Base-by-base conservation (phyloP, 2,113 vertebrate species). In the Sylvia atricapilla region DNA sequence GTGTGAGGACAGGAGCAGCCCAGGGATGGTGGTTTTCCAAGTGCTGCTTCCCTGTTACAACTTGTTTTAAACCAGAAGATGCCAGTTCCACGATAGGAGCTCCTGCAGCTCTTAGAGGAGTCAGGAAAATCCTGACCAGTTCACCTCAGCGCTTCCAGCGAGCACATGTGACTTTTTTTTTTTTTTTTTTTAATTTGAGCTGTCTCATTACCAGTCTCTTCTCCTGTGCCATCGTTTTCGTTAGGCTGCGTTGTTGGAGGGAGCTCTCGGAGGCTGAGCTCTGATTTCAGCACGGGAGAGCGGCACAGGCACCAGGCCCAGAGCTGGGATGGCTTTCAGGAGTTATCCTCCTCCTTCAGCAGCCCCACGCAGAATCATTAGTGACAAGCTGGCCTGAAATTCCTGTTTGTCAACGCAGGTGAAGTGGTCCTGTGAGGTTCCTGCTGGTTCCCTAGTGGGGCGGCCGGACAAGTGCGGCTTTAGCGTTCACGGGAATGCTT, bases 231-330 rank as follows among this genome's bases (percentile, higher is more conserved):
- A 4, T 95, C 58, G 94, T 95, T 91, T 91, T 96, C 94, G 94
- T 94, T 82, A 95, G 91, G 37, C 59, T 18, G 87, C 87, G 94
- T 94, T 96, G 93, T 96, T 83, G 84, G 87, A 89, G 64, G 5
- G n/a, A 91, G 74, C 89, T 85, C 74, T 76, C 31, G 3, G 22
- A 22, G 7, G 39, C 87, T 10, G 21, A 68, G 82, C 25, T 49
- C 53, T 96, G 94, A 91, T 97, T 95, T 89, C 87, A 25, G 79
- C 79, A 2, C 2, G 0, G 53, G 35, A 41, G 35, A 37, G 69
- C 17, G 0, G 24, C 7, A 2, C 2, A 37, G 43, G 60, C 55
- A 90, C 55, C 30, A 0, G 50, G 52, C 31, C 11, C 35, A 33
- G 46, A 39, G 53, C 19, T 0, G 0, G 49, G 15, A 3, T 3